Evolutionary conservation across 2,888 invertebrate species (phyloP).

Genomic region (Dryococelus australis): DNA sequence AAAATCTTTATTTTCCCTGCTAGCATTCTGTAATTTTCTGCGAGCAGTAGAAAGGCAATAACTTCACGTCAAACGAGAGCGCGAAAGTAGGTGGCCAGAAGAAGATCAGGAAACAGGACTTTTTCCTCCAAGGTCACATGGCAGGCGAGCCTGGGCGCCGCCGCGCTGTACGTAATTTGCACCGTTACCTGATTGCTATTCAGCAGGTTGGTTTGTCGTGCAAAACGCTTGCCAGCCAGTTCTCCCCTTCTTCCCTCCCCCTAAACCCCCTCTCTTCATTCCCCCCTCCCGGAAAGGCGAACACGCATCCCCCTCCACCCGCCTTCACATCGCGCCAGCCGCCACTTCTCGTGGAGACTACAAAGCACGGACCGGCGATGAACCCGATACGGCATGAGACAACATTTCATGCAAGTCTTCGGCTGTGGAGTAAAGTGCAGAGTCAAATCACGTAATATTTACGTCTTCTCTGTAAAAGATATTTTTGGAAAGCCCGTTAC

Average conservation of each 20-base stretch:
- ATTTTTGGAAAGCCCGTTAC: too few relatives aligned
- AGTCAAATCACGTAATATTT: too few relatives aligned
- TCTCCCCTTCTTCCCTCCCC: not conserved
- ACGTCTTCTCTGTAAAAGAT: too few relatives aligned
- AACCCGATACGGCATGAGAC: not conserved
- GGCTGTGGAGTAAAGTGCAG: not conserved
- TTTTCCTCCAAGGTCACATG: not conserved
- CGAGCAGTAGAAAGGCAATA: too few relatives aligned
- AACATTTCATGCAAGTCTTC: not conserved
- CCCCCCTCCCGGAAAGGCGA: not conserved
- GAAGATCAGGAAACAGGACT: not conserved
- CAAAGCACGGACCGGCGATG: too few relatives aligned
- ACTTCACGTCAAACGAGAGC: not conserved
- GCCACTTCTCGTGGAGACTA: not conserved
- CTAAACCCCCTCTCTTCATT: not conserved
- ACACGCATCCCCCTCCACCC: not conserved
- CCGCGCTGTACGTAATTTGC: conserved; percentile 1
- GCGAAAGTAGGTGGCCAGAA: not conserved
- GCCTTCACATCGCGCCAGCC: not conserved
- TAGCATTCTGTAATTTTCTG: too few relatives aligned
- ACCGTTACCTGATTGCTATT: conserved; percentile 16
- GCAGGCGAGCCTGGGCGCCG: not conserved
- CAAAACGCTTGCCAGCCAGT: not conserved
- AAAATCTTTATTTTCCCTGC: too few relatives aligned
- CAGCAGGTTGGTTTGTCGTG: conserved; percentile 8